These are phyloP conservation scores for Aldabrachelys gigantea DNA, from an alignment of 2,113 vertebrate species.

Conservation along the genomic window DNA sequence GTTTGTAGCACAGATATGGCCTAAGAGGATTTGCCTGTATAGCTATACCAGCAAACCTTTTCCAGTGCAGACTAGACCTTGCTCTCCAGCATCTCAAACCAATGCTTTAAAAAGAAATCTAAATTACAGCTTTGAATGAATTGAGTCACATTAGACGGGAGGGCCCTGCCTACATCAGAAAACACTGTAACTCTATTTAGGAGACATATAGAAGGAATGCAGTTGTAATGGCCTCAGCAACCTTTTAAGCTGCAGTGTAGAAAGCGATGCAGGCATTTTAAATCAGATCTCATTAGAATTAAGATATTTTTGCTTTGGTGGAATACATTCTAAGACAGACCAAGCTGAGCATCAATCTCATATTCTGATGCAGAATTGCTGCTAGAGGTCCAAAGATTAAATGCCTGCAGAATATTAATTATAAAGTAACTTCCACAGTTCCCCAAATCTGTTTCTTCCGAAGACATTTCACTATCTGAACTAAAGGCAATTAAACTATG, in stretches of 20 bases:
- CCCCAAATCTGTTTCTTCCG: background rate
- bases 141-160: background rate
- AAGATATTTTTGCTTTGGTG: background rate
- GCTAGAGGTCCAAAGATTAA: rapidly evolving
- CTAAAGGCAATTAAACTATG: background rate
- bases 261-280: background rate
- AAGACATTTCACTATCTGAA: rapidly evolving
- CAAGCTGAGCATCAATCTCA: background rate
- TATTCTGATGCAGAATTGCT: background rate
- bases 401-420: background rate
- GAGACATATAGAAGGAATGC: background rate
- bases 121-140: background rate
- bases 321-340: background rate
- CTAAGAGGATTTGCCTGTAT: too few relatives aligned
- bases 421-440: background rate
- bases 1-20: too few relatives aligned
- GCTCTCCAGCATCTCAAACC: background rate
- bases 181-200: background rate
- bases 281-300: background rate
- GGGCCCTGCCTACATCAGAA: background rate
- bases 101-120: background rate
- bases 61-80: background rate
- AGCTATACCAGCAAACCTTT: background rate
- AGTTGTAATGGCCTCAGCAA: background rate
- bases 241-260: background rate